Evolutionary conservation across 2,797 vertebrate species (phyloP).

Genomic region (Chaunax sp.): DNA sequence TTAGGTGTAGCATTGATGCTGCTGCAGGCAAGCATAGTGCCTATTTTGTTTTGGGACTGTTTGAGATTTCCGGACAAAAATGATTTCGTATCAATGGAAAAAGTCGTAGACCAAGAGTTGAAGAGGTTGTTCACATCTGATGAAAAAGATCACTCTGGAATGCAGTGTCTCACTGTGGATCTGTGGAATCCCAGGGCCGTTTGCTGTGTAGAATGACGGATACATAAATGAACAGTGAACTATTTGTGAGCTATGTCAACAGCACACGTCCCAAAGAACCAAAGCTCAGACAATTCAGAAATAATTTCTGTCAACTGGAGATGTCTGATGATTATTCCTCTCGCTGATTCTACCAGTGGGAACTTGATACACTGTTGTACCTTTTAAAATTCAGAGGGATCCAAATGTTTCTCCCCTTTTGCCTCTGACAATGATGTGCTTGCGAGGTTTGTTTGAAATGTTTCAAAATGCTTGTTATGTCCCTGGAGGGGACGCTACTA

Average conservation of each 20-base stretch:
- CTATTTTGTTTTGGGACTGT: no score
- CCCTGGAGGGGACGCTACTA: constrained; percentile 57
- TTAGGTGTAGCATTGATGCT: no score
- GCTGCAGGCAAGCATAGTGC: no score
- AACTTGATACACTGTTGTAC: constrained; percentile 21
- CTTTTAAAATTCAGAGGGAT: constrained; percentile 30
- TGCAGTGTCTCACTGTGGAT: no score
- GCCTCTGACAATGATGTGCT: constrained; percentile 33
- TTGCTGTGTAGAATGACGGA: neutral
- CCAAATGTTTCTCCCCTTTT: constrained; percentile 43
- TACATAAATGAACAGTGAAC: neutral
- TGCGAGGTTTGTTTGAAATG: constrained; percentile 48
- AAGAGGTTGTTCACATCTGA: neutral
- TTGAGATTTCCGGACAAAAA: neutral
- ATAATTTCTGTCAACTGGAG: constrained; percentile 37
- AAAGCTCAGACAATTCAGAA: constrained; percentile 27
- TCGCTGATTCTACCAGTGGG: constrained; percentile 23
- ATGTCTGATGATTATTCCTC: constrained; percentile 34
- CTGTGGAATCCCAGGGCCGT: no score
- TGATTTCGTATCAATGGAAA: neutral
- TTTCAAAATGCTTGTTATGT: constrained; percentile 58
- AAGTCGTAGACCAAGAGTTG: no score
- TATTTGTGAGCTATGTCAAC: constrained; percentile 9
- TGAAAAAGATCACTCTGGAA: no score
- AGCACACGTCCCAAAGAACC: constrained; percentile 8